A percentile compares a stretch with the other conserved stretches of the same genome.
Conservation (phyloP, 2,113 vertebrate species). For the Chaetura pelagica region DNA sequence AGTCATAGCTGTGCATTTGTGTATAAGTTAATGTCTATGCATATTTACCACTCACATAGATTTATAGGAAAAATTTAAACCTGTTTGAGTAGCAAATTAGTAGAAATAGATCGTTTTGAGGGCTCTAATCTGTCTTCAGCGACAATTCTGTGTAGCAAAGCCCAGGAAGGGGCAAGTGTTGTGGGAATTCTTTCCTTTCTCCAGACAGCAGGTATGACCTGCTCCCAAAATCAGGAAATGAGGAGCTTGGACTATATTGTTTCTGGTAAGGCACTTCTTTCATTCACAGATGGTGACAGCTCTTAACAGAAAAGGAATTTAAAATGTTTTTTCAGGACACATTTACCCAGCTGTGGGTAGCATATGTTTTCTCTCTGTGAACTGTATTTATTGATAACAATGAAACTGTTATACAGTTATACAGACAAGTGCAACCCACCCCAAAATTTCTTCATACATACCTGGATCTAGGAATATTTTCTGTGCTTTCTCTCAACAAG, state of each 20-base stretch:
- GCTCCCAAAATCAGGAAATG: not conserved
- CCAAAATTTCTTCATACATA: slow-evolving; percentile 45
- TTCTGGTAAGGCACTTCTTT: not conserved
- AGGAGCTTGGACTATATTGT: not conserved
- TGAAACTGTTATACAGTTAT: not conserved
- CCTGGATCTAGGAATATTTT: slow-evolving; percentile 90
- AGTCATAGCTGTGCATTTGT: not conserved
- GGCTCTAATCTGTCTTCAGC: not conserved
- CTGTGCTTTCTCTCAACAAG: slow-evolving; percentile 90
- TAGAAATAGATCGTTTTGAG: not conserved
- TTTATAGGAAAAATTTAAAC: not conserved
- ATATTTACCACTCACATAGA: not conserved
- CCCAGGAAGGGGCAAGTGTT: not conserved
- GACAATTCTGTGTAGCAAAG: not conserved
- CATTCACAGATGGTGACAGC: not conserved
- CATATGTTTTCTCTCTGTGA: not conserved
- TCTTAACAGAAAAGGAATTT: not conserved
- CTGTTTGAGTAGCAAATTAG: not conserved
- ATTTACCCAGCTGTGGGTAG: not conserved
- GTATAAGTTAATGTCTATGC: not conserved
- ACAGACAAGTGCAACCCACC: not conserved
- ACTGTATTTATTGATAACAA: not conserved
- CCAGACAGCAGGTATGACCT: not conserved
- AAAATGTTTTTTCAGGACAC: not conserved
- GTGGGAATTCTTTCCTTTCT: not conserved